Percentiles rank a stretch among this genome's conserved stretches.
phyloP scores from a whole-genome alignment of 2,113 vertebrate species.

The Daubentonia madagascariensis region DNA sequence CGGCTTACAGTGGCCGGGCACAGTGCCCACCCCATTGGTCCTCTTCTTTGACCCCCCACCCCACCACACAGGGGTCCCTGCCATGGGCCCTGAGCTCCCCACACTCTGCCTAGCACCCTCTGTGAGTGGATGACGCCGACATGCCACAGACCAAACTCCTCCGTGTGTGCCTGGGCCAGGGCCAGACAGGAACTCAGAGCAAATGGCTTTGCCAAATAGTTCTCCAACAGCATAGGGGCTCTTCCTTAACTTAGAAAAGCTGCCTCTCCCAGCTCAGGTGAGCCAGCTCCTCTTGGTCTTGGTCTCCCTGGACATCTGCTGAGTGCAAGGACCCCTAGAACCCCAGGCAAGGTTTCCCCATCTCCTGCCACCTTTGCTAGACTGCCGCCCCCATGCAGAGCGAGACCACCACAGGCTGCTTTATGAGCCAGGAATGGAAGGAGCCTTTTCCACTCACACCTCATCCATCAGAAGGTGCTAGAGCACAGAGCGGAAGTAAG shows the following conservation, averaged over 20 bases:
- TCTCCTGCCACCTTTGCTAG: background rate
- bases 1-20: background rate
- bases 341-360: background rate
- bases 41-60: background rate
- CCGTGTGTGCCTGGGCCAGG: constrained; percentile 38
- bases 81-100: background rate
- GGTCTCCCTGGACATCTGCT: background rate
- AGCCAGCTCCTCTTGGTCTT: background rate
- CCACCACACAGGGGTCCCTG: background rate
- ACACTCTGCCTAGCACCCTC: background rate
- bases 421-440: constrained; percentile 71
- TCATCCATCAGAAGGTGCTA: constrained; percentile 70
- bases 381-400: constrained; percentile 56
- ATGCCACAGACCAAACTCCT: constrained; percentile 49
- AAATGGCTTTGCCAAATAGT: constrained; percentile 74
- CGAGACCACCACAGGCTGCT: constrained; percentile 63
- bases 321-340: background rate
- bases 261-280: background rate
- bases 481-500: constrained; percentile 33
- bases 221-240: constrained; percentile 76
- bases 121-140: background rate
- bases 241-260: constrained; percentile 72
- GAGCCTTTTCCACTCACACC: constrained; percentile 69
- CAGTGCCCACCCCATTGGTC: fast-evolving
- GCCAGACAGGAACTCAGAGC: constrained; percentile 64